These are phyloP conservation scores for Calyptommatus sinebrachiatus DNA, from an alignment of 2,113 vertebrate species.

Conservation along the genomic window DNA sequence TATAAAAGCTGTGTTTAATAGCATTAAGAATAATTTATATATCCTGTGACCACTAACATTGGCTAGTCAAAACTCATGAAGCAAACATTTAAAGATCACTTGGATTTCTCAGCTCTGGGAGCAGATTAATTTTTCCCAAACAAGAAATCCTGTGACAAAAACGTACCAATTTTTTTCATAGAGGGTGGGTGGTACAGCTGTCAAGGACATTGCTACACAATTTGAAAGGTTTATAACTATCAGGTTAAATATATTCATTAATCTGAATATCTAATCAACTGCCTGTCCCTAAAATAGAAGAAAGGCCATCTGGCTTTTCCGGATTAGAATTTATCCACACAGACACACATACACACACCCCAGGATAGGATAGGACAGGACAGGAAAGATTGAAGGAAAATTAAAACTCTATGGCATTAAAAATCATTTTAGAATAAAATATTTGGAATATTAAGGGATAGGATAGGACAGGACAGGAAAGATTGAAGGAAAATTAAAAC, in stretches of 20 bases:
- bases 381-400: background rate
- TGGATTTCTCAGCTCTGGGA: background rate
- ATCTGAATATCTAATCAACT: constrained; percentile 18
- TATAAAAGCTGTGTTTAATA: background rate
- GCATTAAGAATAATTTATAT: background rate
- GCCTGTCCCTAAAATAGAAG: constrained; percentile 26
- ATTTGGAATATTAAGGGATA: background rate
- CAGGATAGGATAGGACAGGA: too few species aligned
- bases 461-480: background rate
- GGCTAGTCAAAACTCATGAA: background rate
- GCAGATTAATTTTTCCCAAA: background rate
- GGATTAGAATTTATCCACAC: background rate
- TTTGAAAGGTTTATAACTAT: constrained; percentile 5
- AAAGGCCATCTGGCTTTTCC: constrained; percentile 7
- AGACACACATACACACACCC: too few species aligned
- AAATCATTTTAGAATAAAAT: background rate
- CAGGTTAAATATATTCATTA: background rate
- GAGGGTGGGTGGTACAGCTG: too few species aligned
- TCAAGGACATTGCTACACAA: background rate
- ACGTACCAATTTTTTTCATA: background rate
- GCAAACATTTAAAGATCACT: background rate
- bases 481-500: constrained; percentile 5
- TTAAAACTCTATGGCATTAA: background rate
- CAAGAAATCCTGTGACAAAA: background rate
- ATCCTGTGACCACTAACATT: background rate